A percentile compares a stretch with the other conserved stretches of the same genome.
These are phyloP conservation scores for Harpagoxenus sublaevis DNA, from an alignment of 2,888 invertebrate species.

Conservation along the genomic window DNA sequence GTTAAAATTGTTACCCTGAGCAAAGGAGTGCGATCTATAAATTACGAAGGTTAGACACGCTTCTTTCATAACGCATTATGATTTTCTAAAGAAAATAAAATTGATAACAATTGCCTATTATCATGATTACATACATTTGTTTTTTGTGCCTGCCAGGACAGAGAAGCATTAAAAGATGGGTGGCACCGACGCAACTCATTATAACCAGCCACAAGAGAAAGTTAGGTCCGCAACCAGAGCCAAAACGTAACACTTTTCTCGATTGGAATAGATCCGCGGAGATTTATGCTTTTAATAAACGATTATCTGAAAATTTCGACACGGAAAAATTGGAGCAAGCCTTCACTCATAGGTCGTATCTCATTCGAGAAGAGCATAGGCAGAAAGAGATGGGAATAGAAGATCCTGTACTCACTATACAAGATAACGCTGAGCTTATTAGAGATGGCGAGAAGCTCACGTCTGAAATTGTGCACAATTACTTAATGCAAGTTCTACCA, in stretches of 20 bases:
- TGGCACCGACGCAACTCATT: conserved; percentile 89
- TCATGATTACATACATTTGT: not conserved
- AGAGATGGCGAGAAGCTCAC: conserved; percentile 90
- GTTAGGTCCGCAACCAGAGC: conserved; percentile 82
- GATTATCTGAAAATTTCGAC: conserved; percentile 94
- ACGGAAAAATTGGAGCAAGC: conserved; percentile 91
- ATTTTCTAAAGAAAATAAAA: not conserved
- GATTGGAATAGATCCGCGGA: conserved; percentile 97
- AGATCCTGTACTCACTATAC: conserved; percentile 87
- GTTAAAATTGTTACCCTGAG: conserved; percentile 59
- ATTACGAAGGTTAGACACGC: conserved; percentile 72
- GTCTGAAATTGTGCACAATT: conserved; percentile 89
- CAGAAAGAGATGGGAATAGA: conserved; percentile 91
- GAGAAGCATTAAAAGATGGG: conserved; percentile 88
- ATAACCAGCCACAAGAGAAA: conserved; percentile 87
- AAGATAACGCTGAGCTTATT: conserved; percentile 91
- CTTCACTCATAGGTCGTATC: conserved; percentile 93
- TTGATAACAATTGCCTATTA: not conserved
- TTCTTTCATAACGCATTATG: not conserved
- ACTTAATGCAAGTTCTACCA: conserved; percentile 91
- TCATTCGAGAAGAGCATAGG: conserved; percentile 90
- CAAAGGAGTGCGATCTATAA: conserved; percentile 62
- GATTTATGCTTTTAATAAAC: conserved; percentile 94
- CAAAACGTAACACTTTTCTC: conserved; percentile 89
- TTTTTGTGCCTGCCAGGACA: conserved; percentile 78